These are phyloP conservation scores for Baccha elongata DNA, from an alignment of 2,888 invertebrate species.

Conservation along the genomic window DNA sequence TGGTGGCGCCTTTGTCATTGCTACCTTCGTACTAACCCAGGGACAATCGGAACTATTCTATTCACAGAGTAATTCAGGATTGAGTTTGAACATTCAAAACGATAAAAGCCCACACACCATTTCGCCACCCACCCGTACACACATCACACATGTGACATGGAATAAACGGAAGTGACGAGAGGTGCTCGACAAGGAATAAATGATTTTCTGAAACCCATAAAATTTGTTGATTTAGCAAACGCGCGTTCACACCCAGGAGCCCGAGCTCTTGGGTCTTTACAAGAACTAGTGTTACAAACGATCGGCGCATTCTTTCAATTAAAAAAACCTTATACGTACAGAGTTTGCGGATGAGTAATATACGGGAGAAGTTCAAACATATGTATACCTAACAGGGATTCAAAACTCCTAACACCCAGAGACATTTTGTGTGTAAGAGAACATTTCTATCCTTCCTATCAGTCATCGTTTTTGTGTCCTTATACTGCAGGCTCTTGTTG, in stretches of 20 bases:
- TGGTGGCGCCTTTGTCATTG: neutral
- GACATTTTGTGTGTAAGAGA: conserved; percentile 36
- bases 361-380: conserved; percentile 11
- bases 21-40: neutral
- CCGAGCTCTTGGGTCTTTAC: neutral
- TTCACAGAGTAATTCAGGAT: conserved; percentile 27
- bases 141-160: conserved; percentile 12
- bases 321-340: neutral
- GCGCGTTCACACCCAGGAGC: conserved; percentile 52
- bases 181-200: conserved; percentile 57
- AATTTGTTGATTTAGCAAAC: conserved; percentile 72
- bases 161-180: conserved; percentile 38
- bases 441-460: conserved; percentile 31
- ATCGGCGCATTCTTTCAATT: neutral
- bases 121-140: neutral
- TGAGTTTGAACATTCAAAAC: conserved; percentile 66
- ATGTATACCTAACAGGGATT: no score
- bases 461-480: conserved; percentile 52
- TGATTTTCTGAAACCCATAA: conserved; percentile 63
- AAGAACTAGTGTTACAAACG: conserved; percentile 57
- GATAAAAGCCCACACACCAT: conserved; percentile 30
- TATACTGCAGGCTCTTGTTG: conserved; percentile 22
- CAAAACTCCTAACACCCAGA: conserved; percentile 16
- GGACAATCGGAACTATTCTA: conserved; percentile 51
- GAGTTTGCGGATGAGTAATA: neutral